These are phyloP conservation scores for Adoxophyes honmai DNA, from an alignment of 1,140 invertebrate genomes.

Conservation along the genomic window DNA sequence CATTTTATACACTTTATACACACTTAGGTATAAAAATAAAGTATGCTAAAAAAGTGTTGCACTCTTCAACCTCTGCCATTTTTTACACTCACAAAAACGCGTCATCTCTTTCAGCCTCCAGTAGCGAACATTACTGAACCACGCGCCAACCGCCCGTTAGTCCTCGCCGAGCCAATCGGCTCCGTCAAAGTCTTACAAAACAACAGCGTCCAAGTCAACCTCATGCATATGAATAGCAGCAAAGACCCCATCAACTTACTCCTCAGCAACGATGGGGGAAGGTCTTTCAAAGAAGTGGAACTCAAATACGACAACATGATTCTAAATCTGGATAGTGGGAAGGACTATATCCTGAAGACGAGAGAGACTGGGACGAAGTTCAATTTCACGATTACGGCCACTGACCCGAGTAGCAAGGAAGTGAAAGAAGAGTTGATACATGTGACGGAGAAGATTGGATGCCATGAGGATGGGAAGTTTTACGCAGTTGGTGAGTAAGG, in stretches of 20 bases:
- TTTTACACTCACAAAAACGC: too few species aligned
- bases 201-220: constrained; percentile 66
- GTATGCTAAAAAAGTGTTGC: too few species aligned
- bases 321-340: constrained; percentile 60
- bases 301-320: constrained; percentile 62
- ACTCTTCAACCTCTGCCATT: too few species aligned
- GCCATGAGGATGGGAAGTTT: constrained; percentile 62
- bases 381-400: constrained; percentile 64
- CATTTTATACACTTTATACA: too few species aligned
- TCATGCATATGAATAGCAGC: constrained; percentile 58
- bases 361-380: constrained; percentile 71
- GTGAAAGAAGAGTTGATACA: constrained; percentile 35
- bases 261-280: constrained; percentile 63
- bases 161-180: constrained; percentile 63
- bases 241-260: constrained; percentile 64
- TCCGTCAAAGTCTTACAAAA: constrained; percentile 68
- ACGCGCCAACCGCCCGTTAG: constrained; percentile 44
- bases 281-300: constrained; percentile 55
- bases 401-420: constrained; percentile 44
- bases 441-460: constrained; percentile 52
- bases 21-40: too few species aligned
- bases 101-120: too few species aligned
- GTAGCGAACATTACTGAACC: too few species aligned
- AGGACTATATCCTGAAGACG: constrained; percentile 69
- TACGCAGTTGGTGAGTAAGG: constrained; percentile 62